Evolutionary conservation across 23 tunicate genomes (phyloP).

Genomic region (Halocynthia roretzi): DNA sequence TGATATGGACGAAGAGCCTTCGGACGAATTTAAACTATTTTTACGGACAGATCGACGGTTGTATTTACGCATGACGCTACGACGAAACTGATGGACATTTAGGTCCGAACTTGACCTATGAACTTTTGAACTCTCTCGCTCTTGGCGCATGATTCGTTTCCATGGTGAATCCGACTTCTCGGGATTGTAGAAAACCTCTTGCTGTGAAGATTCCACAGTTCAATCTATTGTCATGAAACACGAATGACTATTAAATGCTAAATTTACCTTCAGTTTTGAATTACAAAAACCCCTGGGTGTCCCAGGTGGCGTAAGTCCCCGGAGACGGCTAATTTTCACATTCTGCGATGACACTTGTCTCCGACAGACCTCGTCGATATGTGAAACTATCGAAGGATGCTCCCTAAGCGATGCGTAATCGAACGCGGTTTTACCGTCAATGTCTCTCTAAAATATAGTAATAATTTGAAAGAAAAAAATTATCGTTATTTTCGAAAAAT

Average conservation of each 20-base stretch:
- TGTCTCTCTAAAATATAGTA: conserved; percentile 35
- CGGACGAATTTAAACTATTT: neutral
- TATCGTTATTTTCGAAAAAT: neutral
- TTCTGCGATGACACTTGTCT: neutral
- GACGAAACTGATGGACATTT: conserved; percentile 56
- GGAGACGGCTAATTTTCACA: conserved; percentile 29
- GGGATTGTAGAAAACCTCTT: neutral
- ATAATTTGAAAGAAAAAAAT: neutral
- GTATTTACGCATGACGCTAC: conserved; percentile 2
- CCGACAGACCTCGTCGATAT: conserved; percentile 5
- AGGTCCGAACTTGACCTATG: conserved; percentile 39
- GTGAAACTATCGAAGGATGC: conserved; percentile 7
- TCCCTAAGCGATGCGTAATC: conserved; percentile 40
- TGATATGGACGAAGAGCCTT: neutral
- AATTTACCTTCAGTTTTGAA: conserved; percentile 1
- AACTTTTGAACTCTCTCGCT: conserved; percentile 10
- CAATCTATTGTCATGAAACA: conserved; percentile 11
- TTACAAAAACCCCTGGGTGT: neutral
- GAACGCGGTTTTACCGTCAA: conserved; percentile 43
- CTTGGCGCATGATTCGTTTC: conserved; percentile 19
- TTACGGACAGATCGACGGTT: neutral
- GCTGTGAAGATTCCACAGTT: neutral
- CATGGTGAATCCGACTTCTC: conserved; percentile 19
- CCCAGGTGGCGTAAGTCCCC: conserved; percentile 19
- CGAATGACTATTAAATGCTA: too few species aligned